Base-by-base conservation (phyloP, 2,888 invertebrate species). In the Polyommatus iphigenia region DNA sequence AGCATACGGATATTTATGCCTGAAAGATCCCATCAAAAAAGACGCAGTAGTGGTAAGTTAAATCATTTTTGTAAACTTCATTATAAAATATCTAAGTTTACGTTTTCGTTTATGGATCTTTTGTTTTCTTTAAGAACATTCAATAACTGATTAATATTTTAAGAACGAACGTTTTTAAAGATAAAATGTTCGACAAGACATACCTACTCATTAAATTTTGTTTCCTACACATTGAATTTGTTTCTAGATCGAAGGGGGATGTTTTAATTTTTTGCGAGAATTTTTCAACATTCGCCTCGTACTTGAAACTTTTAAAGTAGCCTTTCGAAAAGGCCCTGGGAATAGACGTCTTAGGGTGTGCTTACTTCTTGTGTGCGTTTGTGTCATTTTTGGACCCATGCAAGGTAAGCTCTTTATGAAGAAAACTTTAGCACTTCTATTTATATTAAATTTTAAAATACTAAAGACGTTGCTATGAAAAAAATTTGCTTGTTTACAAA, bases 301-400 rank as follows among this genome's bases (percentile, higher is more conserved):
- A 46, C 90, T 95, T 79, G 97, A 97, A 79, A 97, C 98, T 0
- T 97, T 98, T 83, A 95, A 93, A 76, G 97, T 97, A 7, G 97
- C 96, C 0, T 97, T 98, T 87, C 97, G 95, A 84, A 93, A 95
- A 82, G 97, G 97, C 0, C 95, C 95, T 50, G 96, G 96, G 79
- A 96, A 97, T 84, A 92, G 97, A 71, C 94, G 96, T 81, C 94
- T 96, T 79, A 95, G 97, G 80, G 97, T 98, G 4, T 94, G 96
- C 81, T 92, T 97, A 81, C 91, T 98, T 8, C 96, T 98, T 93
- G 94, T 97, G 79, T 96, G 97, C 5, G 97, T 97, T 1, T 97
- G 97, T 94, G 97, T 97, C 3, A 96, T 97, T 62, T 97, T 97
- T 84, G 97, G 98, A 78, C 97, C 97, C 0, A 92, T 97, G 92